Evolutionary conservation across 2,888 invertebrate genomes (phyloP), one percentile per base, ranked within the genome.

Genomic region (Trissolcus brochymenae): DNA sequence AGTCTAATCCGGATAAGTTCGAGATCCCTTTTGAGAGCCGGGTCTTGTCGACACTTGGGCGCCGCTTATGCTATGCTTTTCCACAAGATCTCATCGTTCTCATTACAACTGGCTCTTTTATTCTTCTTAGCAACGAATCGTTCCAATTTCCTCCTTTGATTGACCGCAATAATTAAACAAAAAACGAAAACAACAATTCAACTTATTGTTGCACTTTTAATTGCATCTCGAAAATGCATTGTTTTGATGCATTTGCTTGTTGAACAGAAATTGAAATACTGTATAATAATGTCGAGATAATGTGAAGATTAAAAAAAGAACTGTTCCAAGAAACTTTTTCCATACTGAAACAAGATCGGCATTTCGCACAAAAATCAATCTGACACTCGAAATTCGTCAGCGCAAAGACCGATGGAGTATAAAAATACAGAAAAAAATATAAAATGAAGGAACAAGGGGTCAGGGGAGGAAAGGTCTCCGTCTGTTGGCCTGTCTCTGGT

Each of bases 1-100:
- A 65, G 61, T 81, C 81, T 85, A 85, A 85, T 85, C 85, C 84
- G 84, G 82, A 85, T 83, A 82, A 85, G 85, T 64, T 83, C 81
- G 68, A 65, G 61, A 81, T 78, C 76, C 80, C 82, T 82, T n/a
- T 84, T 81, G 75, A 81, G 70, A 29, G 40, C 57, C 66, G 67
- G 64, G 60, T 14, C 55, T 60, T 51, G 76, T 78, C 80, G 78
- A 51, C 79, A 78, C 79, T 78, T 76, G 55, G 76, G 79, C 82
- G 76, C 79, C 76, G 74, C 67, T 68, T 14, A 16, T 46, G 46
- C n/a, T 14, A 35, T 35, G 81, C 76, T 81, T 80, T 80, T 78
- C 77, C 53, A 71, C 21, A 78, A 66, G 60, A 78, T 75, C 75
- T 80, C 76, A 17, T 55, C 65, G 65, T 71, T 67, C 62, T 41